Evolutionary conservation across 2,113 vertebrate species (phyloP), one percentile per base, ranked within the genome.

Genomic region (Antechinus stuartii): DNA sequence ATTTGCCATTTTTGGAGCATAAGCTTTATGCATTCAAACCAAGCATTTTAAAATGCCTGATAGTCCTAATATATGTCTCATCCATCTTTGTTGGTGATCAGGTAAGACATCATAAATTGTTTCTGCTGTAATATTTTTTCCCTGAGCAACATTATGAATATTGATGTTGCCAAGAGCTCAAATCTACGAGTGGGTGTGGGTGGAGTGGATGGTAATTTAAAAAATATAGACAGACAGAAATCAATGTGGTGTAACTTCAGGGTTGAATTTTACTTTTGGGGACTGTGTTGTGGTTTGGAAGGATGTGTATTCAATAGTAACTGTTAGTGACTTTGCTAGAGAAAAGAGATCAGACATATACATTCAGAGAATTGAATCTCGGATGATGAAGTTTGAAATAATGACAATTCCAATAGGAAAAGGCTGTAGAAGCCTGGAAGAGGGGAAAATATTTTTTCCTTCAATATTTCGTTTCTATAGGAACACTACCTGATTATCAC

Each of bases 121-220:
- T 96, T 95, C 61, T 94, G 89, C 55, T 95, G 53, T 76, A 50
- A 53, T 89, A 6, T 84, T 76, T 91, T 91, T 55, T 23, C 92
- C 92, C 35, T 92, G 94, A 91, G 57, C 91, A 95, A 53, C 23
- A 42, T 96, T 94, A 96, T 92, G 92, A 96, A 89, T 96, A 96
- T 93, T 46, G 92, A 97, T 93, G 92, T 3, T 89, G 90, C 30
- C 90, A 47, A 42, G 93, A 92, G 19, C 54, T 92, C 84, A 57
- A 22, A 19, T 22, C 7, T 84, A 42, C 23, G n/a, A 84, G n/a
- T 42, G 11, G 56, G 89, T 93, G 52, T 95, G 89, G 94, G 76
- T 95, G 52, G 89, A 90, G 90, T 92, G 57, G 54, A 91, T 93
- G 89, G 22, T 96, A 93, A 93, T 92, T 96, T 92, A 54, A 49